A percentile compares a stretch with the other conserved stretches of the same genome.
Conservation (phyloP, 2,113 vertebrate genomes). For the Meleagris gallopavo region DNA sequence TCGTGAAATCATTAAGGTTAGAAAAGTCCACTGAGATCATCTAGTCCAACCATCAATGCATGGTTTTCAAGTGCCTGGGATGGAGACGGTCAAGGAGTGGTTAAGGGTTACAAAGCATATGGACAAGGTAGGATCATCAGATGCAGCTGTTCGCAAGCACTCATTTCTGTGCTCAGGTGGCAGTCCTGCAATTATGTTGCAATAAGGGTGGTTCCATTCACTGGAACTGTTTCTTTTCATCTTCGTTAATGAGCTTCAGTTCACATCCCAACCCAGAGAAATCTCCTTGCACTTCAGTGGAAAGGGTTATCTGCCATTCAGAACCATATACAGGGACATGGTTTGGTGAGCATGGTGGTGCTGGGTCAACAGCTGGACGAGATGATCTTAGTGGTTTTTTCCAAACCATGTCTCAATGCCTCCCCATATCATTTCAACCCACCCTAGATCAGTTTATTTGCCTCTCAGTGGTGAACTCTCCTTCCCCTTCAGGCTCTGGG, state of each 20-base stretch:
- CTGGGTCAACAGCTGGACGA: no score
- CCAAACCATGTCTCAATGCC: background rate
- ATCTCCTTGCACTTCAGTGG: background rate
- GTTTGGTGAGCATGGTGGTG: no score
- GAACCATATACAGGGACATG: background rate
- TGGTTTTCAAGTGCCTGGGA: background rate
- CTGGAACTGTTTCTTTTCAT: background rate
- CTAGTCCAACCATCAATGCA: no score
- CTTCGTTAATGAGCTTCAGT: background rate
- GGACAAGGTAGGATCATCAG: background rate
- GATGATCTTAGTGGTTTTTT: no score
- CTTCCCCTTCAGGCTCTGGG: background rate
- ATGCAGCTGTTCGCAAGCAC: background rate
- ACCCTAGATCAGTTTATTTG: background rate
- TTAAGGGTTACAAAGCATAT: background rate
- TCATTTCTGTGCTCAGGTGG: fast-evolving
- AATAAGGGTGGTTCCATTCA: background rate
- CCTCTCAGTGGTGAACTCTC: background rate
- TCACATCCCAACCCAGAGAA: background rate
- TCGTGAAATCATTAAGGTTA: no score
- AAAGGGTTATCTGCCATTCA: background rate
- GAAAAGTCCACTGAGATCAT: no score
- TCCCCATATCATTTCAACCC: background rate
- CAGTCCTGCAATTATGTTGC: background rate
- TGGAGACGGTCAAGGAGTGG: background rate